Conservation (phyloP, 2,888 invertebrate species). For the Callimorpha dominula region DNA sequence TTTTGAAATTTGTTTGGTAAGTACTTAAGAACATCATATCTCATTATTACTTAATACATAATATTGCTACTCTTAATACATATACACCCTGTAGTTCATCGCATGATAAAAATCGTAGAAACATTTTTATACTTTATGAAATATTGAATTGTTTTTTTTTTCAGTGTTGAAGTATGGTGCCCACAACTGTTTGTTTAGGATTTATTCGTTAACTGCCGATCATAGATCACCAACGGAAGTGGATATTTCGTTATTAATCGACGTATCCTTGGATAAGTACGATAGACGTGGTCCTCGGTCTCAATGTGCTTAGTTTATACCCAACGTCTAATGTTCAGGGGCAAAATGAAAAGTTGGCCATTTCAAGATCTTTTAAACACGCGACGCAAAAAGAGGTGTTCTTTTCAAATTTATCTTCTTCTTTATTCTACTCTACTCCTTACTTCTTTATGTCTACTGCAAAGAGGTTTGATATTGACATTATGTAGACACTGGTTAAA, state of each 20-base stretch:
- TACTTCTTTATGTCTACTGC: too few relatives aligned
- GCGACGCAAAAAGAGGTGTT: too few relatives aligned
- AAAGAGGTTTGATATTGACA: too few relatives aligned
- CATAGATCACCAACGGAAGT: constrained; percentile 15
- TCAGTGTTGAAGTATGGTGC: constrained; percentile 21
- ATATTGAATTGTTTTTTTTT: constrained; percentile 33
- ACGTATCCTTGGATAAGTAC: background rate
- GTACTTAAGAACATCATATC: too few relatives aligned
- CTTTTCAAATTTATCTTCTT: too few relatives aligned
- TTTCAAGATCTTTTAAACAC: too few relatives aligned
- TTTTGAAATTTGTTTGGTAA: too few relatives aligned
- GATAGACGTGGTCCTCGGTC: background rate
- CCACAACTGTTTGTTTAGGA: constrained; percentile 34
- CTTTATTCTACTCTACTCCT: too few relatives aligned
- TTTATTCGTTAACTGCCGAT: constrained; percentile 16
- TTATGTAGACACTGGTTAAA: too few relatives aligned
- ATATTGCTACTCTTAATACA: background rate
- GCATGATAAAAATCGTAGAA: constrained; percentile 65
- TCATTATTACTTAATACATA: too few relatives aligned
- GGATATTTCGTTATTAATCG: background rate
- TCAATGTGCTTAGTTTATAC: background rate
- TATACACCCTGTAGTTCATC: constrained; percentile 52
- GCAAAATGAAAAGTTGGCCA: too few relatives aligned
- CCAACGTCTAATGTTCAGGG: too few relatives aligned
- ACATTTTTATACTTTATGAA: constrained; percentile 64